Base-by-base conservation (phyloP, 2,888 invertebrate genomes). In the Dastarcus helophoroides region DNA sequence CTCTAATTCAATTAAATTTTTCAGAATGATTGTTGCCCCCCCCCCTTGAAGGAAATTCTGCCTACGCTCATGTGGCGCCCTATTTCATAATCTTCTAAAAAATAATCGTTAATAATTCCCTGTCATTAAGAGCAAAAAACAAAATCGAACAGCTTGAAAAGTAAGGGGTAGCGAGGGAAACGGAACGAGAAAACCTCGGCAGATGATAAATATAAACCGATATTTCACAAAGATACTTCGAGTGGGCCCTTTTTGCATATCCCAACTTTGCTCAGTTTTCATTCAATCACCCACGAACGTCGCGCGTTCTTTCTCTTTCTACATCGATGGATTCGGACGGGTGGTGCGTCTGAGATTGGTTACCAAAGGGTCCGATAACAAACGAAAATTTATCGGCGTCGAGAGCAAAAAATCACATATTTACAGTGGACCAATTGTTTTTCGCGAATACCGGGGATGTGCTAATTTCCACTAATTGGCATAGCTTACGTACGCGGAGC, bases 191-290 rank as follows among this genome's bases (percentile, higher is more conserved):
- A 44, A 40, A 38, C 33, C 36, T 38, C 37, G 31, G 32, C 36
- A 35, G 40, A 46, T 50, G 51, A 51, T 50, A 50, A 48, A 51
- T 50, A 47, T 40, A 40, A 46, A 40, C 48, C 48, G 42, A 51
- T 51, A 51, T 51, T 47, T 51, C 50, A 51, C 44, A 42, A 29
- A 50, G 49, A 49, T 49, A 48, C 46, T 48, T 47, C 42, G 27
- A 31, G 29, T 38, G 49, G 46, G 47, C 37, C 37, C 37, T 47
- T 47, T 48, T 44, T 48, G 42, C 45, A 42, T 45, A 41, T 35
- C 36, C 26, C 8, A 26, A 26, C 26, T 26, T 26, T 6, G 5
- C 5, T 6, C 6, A 8, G 7, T 23, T 23, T 23, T 23, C 11
- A 6, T 8, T 11, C 7, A 6, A 7, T 5, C 24, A 11, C 16